These are phyloP conservation scores for Augochlorella aurata DNA, from an alignment of 2,888 invertebrate species.

Conservation along the genomic window DNA sequence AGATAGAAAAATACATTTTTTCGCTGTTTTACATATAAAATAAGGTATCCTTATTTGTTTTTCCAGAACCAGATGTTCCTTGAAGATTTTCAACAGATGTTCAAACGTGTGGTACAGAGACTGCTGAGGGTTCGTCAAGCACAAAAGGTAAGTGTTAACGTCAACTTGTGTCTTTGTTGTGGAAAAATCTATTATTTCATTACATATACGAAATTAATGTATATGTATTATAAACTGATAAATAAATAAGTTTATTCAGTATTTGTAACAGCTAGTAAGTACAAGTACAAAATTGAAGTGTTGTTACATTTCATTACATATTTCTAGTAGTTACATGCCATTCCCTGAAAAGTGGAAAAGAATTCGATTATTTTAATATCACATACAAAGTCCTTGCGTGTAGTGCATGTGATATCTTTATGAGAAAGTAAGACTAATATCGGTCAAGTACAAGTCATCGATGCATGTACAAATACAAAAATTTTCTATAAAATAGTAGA, in stretches of 20 bases:
- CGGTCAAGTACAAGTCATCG: not conserved
- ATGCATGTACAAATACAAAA: constrained; percentile 22
- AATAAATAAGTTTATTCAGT: constrained; percentile 75
- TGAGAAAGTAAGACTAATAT: not conserved
- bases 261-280: constrained; percentile 62
- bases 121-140: constrained; percentile 72
- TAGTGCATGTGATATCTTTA: constrained; percentile 14
- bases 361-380: constrained; percentile 24
- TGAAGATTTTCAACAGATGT: constrained; percentile 66
- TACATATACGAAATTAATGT: constrained; percentile 12
- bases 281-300: constrained; percentile 45
- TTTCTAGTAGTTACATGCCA: not conserved
- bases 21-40: constrained; percentile 7
- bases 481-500: constrained; percentile 32
- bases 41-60: constrained; percentile 50
- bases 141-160: constrained; percentile 78
- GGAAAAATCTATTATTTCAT: not conserved
- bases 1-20: not conserved
- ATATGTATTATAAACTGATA: constrained; percentile 42
- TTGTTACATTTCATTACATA: constrained; percentile 8
- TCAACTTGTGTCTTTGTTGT: constrained; percentile 3
- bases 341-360: constrained; percentile 1
- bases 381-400: not conserved
- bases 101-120: constrained; percentile 69
- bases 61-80: constrained; percentile 75